Conservation (phyloP, 2,113 vertebrate genomes). For the Sapayoa aenigma region DNA sequence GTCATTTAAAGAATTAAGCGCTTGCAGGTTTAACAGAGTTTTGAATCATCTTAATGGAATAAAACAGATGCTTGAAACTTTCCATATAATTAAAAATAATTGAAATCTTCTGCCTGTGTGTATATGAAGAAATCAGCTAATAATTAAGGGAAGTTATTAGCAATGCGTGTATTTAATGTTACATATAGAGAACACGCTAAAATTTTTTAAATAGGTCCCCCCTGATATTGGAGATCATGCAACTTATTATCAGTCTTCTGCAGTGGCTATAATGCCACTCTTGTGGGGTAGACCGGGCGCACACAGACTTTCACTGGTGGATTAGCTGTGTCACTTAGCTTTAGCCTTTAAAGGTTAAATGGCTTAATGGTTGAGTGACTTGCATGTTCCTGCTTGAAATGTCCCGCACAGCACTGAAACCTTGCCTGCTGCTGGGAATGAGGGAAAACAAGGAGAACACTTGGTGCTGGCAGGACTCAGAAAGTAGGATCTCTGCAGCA, state of each 20-base stretch:
- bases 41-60: not conserved
- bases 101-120: not conserved
- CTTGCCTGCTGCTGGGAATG: not conserved
- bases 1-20: not conserved
- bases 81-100: constrained; percentile 25
- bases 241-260: not conserved
- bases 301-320: not conserved
- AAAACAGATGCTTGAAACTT: constrained; percentile 4
- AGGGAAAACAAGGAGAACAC: not conserved
- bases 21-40: not conserved
- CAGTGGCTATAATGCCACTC: not conserved
- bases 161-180: not conserved
- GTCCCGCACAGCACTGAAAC: not conserved
- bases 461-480: not conserved
- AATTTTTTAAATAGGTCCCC: not conserved
- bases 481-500: not conserved
- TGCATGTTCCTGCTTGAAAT: not conserved
- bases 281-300: not conserved
- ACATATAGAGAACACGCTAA: not conserved
- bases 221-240: not conserved
- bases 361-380: not conserved
- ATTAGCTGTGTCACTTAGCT: not conserved
- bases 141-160: not conserved
- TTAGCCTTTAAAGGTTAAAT: not conserved
- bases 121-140: not conserved